Base-by-base conservation (phyloP, 2,113 vertebrate species). In the Stegastes partitus region DNA sequence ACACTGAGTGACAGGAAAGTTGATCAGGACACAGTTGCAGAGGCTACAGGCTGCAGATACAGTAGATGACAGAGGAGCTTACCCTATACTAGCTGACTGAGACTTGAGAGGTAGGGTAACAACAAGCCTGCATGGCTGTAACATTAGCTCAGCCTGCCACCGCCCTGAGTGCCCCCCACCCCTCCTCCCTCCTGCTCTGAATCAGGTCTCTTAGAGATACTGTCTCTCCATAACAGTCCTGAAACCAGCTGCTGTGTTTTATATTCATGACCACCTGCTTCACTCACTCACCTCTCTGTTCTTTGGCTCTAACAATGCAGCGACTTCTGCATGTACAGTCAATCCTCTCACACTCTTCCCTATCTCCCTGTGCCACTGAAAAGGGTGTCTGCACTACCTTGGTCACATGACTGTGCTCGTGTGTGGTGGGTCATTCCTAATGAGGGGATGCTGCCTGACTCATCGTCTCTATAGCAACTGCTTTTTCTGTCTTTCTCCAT, bases 371-470 rank as follows among this genome's bases (percentile, higher is more conserved):
- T 56, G 74, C 79, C 71, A 62, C 85, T 79, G 67, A 88, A 86
- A 77, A 74, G 69, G 63, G 51, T 84, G 81, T 84, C 85, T 90
- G 87, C 82, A 26, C 74, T 37, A 61, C 68, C 79, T 57, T 16
- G 7, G 83, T 89, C 92, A 93, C 76, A 65, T 94, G 92, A 89
- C 81, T 37, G 37, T 51, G 81, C 51, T 81, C 56, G 89, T 83
- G 89, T 82, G 90, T 87, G 91, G 87, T 87, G 91, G 90, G 89
- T 93, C 92, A 92, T 91, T 87, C 84, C 84, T 94, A 92, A 93
- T 93, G 91, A 93, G 89, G 86, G 64, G 65, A 79, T 83, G 73
- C 72, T 85, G 86, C 81, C 88, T 89, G 90, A 86, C 84, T 87
- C 83, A 76, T 82, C 73, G 89, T 92, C 85, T 89, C 91, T 89